Base-by-base conservation (phyloP, 2,888 invertebrate species). In the Lathronympha strigana region DNA sequence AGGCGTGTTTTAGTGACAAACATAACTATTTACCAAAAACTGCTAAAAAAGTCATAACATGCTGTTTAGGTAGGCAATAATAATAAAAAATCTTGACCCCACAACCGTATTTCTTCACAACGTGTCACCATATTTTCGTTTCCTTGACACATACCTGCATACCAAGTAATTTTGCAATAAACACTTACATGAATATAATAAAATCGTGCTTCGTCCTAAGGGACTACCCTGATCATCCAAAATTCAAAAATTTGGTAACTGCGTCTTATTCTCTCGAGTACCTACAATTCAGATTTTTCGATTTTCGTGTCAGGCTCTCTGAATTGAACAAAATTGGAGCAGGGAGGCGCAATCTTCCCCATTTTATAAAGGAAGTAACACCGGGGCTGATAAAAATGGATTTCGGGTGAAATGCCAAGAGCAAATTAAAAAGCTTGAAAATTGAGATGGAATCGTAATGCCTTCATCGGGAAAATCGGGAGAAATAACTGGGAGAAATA, bases 311-410 rank as follows among this genome's bases (percentile, higher is more conserved):
- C 50, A 36, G 19, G 36, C 15, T 28, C 15, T 28, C 51, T 28
- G 55, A 63, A 57, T 49, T 50, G 51, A 38, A 53, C 51, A n/a
- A 60, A 64, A 60, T 60, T 64, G 63, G 45, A 58, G 63, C 58
- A 21, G 36, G 36, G 3, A 43, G 33, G 58, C 50, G 51, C 51
- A 58, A 60, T 60, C 43, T 57, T 63, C 45, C 36, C 51, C 58
- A 64, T 60, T 64, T 60, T 36, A 60, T 64, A 36, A 53, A 51
- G 58, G 64, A 64, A 64, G 51, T 58, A 60, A 60, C 64, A 45
- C 60, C 45, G 58, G 51, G 19, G 51, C 23, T 45, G 51, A 45
- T 60, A 51, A 60, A 58, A 64, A 60, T 53, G 58, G 36, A 60
- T 53, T 60, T 64, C 4, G 58, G 63, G 28, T 64, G 58, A 64